Evolutionary conservation across 2,888 invertebrate species (phyloP).

Genomic region (Polietes domitor): DNA sequence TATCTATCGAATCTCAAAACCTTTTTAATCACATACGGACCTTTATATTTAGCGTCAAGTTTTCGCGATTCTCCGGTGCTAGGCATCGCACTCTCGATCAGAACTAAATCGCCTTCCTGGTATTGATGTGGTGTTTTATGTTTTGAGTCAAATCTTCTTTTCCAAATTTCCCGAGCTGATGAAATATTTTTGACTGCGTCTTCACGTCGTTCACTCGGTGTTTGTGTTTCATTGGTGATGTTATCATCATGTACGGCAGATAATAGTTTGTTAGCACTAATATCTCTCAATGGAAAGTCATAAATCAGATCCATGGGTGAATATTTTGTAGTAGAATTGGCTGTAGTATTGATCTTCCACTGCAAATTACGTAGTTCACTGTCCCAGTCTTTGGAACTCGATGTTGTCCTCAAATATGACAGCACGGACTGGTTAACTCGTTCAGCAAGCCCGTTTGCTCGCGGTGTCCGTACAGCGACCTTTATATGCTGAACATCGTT

Average conservation of each 20-base stretch:
- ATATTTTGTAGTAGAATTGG: constrained; percentile 42
- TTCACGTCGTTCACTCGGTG: constrained; percentile 37
- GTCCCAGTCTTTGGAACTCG: constrained; percentile 61
- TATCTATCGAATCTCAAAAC: constrained; percentile 49
- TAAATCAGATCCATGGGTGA: constrained; percentile 64
- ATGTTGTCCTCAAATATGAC: constrained; percentile 51
- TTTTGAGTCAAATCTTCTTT: constrained; percentile 46
- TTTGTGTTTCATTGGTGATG: not conserved
- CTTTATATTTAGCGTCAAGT: constrained; percentile 38
- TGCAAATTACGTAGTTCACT: constrained; percentile 53
- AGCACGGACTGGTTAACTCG: constrained; percentile 56
- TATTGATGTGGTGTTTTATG: constrained; percentile 44
- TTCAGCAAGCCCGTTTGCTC: constrained; percentile 63
- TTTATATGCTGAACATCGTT: constrained; percentile 64
- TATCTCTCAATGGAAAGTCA: constrained; percentile 63
- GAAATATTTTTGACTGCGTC: constrained; percentile 46
- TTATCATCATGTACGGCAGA: constrained; percentile 47
- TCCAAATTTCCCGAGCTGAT: constrained; percentile 41
- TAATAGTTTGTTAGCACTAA: constrained; percentile 52
- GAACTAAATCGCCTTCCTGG: constrained; percentile 43
- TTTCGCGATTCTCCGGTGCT: constrained; percentile 48
- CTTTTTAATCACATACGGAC: constrained; percentile 41
- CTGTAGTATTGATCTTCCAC: constrained; percentile 61
- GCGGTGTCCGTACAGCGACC: constrained; percentile 56
- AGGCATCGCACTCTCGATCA: constrained; percentile 52